Base-by-base conservation (phyloP, 1,140 invertebrate species). In the Sarcophaga peregrina region DNA sequence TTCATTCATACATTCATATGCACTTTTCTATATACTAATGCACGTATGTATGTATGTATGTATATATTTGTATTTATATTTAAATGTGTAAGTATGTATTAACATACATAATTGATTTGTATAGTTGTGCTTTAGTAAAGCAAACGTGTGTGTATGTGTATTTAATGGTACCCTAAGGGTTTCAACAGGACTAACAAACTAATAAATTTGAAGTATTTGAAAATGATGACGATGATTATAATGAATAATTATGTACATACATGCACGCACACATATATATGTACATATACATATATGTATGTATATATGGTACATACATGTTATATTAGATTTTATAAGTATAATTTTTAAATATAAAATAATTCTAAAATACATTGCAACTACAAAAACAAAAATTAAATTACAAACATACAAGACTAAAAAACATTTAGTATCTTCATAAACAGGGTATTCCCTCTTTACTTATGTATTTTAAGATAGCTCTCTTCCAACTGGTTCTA, bases 171-270 rank as follows among this genome's bases (percentile, higher is more conserved):
- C 62, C 62, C 62, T 68, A 68, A 68, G 62, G 62, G 62, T 20
- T 68, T 68, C 62, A 68, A 68, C 62, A 68, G 62, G 62, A 68
- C 62, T 68, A 68, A 68, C 62, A 68, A 68, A 68, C 62, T 68
- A 68, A 68, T 68, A 68, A 68, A 68, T 68, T 68, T 68, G n/a
- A 68, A 68, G 62, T 68, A 20, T 68, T 68, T 68, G n/a, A 17
- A 68, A 68, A 68, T 68, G 17, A 68, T 58, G 54, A 37, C 25
- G 25, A 58, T 68, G 62, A 68, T 68, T 68, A 68, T 68, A 68
- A 68, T 68, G 62, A 68, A 68, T 68, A 68, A 68, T 68, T 68
- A 25, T 68, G 62, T 68, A 68, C 17, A 68, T 68, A 20, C 20
- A 68, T 68, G 54, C 25, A 37, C 25, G n/a, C n/a, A 37, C 4